Evolutionary conservation across 2,113 vertebrate species (phyloP).

Genomic region (Nibea albiflora): DNA sequence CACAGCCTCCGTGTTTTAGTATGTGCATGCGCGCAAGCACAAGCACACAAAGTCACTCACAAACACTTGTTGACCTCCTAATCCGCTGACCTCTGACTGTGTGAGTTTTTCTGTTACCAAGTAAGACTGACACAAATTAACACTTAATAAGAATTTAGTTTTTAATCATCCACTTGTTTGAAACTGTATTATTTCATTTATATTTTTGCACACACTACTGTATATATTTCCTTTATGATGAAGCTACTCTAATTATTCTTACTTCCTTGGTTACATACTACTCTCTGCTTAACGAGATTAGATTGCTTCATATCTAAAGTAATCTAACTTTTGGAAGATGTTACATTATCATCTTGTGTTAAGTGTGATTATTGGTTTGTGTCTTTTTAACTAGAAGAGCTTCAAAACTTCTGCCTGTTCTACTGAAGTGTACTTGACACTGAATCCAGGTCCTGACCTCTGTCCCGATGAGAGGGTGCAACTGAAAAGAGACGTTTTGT

Average conservation of each 20-base stretch:
- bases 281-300: not conserved
- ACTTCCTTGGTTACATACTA: not conserved
- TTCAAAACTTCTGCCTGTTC: not conserved
- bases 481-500: not conserved
- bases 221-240: not conserved
- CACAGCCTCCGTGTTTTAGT: constrained; percentile 3
- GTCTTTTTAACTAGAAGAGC: not conserved
- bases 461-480: not conserved
- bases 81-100: constrained; percentile 55
- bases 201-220: not conserved
- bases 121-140: not conserved
- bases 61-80: constrained; percentile 68
- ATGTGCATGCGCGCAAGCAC: constrained; percentile 20
- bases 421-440: not conserved
- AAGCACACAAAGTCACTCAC: constrained; percentile 52
- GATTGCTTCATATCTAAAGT: not conserved
- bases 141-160: not conserved
- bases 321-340: not conserved
- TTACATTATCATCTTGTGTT: not conserved
- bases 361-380: not conserved
- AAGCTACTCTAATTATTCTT: not conserved
- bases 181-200: not conserved
- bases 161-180: not conserved
- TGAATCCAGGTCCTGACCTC: constrained; percentile 3
- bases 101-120: constrained; percentile 8